These are phyloP conservation scores for Stegostoma tigrinum DNA, from an alignment of 2,113 vertebrate species.

Conservation along the genomic window DNA sequence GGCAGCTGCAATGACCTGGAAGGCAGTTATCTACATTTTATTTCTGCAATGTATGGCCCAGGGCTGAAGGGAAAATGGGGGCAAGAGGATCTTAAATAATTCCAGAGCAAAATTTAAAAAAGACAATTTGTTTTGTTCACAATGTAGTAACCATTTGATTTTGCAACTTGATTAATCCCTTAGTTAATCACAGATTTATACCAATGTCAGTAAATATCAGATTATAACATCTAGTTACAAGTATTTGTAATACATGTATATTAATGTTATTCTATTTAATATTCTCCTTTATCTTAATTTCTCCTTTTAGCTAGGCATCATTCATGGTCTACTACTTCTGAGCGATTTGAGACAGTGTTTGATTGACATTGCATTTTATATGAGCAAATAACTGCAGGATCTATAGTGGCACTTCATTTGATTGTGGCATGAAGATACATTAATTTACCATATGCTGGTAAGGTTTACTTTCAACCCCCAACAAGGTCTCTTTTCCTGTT, in stretches of 20 bases:
- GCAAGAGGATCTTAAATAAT: neutral
- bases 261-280: neutral
- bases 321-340: neutral
- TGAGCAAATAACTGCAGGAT: slow-evolving; percentile 33
- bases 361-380: slow-evolving; percentile 29
- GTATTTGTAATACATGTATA: no score
- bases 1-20: neutral
- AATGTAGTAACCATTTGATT: neutral
- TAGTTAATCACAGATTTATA: neutral
- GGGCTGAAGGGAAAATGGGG: neutral
- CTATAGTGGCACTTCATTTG: neutral
- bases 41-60: neutral
- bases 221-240: neutral
- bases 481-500: neutral
- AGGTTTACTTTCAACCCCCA: neutral
- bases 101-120: neutral
- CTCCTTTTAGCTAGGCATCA: neutral
- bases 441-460: slow-evolving; percentile 10
- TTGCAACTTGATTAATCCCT: neutral
- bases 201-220: neutral
- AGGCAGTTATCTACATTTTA: neutral
- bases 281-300: neutral
- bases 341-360: neutral
- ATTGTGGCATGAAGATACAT: slow-evolving; percentile 21
- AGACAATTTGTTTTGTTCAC: no score